A percentile compares a stretch with the other conserved stretches of the same genome.
Conservation (phyloP, 2,113 vertebrate species). For the Spea multiplicata region DNA sequence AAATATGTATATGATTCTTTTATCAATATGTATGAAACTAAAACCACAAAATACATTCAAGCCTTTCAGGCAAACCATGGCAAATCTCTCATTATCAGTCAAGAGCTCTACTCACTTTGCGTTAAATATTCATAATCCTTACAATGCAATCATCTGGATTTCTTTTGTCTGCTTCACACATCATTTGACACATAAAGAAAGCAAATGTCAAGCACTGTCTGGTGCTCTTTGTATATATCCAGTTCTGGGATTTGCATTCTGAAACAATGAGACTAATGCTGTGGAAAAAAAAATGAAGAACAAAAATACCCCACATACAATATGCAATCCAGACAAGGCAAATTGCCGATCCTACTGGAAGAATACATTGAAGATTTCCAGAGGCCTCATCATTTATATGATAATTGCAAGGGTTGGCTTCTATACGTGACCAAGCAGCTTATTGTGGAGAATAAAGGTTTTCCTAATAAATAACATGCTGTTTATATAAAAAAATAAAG, state of each 20-base stretch:
- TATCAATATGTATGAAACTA: slow-evolving; percentile 39
- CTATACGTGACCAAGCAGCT: slow-evolving; percentile 65
- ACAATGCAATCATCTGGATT: slow-evolving; percentile 38
- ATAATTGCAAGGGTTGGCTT: slow-evolving; percentile 60
- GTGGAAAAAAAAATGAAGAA: slow-evolving; percentile 20
- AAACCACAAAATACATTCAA: slow-evolving; percentile 46
- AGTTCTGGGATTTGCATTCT: slow-evolving; percentile 45
- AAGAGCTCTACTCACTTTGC: slow-evolving; percentile 37
- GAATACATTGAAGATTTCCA: slow-evolving; percentile 57
- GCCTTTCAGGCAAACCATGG: slow-evolving; percentile 40
- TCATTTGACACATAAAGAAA: slow-evolving; percentile 52
- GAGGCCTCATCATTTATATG: slow-evolving; percentile 67
- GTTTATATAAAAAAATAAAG: slow-evolving; percentile 33
- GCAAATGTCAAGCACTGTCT: slow-evolving; percentile 52
- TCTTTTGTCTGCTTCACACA: slow-evolving; percentile 58
- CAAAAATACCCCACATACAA: not conserved
- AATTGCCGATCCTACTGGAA: slow-evolving; percentile 50
- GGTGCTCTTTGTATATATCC: slow-evolving; percentile 48
- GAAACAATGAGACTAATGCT: slow-evolving; percentile 43
- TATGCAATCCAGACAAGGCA: slow-evolving; percentile 21
- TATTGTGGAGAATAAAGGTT: slow-evolving; percentile 44
- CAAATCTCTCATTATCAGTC: slow-evolving; percentile 56
- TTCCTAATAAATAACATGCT: slow-evolving; percentile 39
- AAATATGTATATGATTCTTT: not conserved
- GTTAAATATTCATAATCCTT: slow-evolving; percentile 59